phyloP scores from a whole-genome alignment of 1,140 invertebrate species.

The Pemphigus obesinymphae region DNA sequence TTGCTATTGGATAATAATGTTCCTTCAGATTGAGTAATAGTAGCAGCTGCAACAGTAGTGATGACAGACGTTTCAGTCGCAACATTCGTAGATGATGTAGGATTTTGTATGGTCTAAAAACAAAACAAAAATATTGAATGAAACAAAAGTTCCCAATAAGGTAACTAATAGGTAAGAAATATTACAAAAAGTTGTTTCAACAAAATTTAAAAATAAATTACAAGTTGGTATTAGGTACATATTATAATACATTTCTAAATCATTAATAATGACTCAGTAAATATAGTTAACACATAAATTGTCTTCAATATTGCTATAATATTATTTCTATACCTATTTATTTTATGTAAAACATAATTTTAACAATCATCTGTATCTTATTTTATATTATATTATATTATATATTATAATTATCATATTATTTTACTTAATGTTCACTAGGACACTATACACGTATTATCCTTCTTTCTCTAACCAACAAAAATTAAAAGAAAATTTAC shows the following conservation, averaged over 20 bases:
- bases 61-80: conserved; percentile 38
- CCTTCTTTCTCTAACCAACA: no score
- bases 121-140: background rate
- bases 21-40: conserved; percentile 52
- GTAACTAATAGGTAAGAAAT: background rate
- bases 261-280: no score
- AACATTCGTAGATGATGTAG: conserved; percentile 46
- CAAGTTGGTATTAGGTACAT: no score
- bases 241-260: no score
- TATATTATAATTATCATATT: no score
- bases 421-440: background rate
- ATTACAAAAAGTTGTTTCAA: background rate
- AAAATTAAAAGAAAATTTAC: no score
- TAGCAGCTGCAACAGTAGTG: conserved; percentile 46
- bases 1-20: conserved; percentile 48
- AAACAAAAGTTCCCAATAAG: background rate
- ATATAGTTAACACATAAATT: no score
- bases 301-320: background rate
- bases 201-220: background rate
- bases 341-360: no score
- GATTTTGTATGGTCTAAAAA: conserved; percentile 43
- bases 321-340: no score
- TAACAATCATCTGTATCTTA: background rate
- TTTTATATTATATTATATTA: background rate
- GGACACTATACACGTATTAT: no score